Conservation (phyloP, 2,113 vertebrate genomes). For the Balaenoptera acutorostrata region DNA sequence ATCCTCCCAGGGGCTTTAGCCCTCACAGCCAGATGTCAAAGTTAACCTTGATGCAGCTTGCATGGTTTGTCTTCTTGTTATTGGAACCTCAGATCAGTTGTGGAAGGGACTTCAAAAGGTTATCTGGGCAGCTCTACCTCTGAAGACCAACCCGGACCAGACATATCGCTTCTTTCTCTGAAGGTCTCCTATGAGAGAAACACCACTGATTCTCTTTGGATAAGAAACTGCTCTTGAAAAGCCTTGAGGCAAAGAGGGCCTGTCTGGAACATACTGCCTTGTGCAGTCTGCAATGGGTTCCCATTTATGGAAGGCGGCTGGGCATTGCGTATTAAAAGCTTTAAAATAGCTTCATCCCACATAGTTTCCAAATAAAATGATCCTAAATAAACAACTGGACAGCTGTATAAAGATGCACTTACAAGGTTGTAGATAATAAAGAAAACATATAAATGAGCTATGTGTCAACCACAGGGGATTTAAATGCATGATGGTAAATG, state of each 20-base stretch:
- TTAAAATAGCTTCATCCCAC: neutral
- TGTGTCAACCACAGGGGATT: neutral
- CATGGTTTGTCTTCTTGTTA: neutral
- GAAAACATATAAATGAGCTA: neutral
- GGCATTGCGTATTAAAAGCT: neutral
- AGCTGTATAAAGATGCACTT: neutral
- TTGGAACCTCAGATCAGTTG: neutral
- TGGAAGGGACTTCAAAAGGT: neutral
- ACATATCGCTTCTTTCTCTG: neutral
- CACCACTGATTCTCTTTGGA: rapidly evolving
- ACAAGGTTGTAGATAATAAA: neutral
- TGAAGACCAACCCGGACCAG: neutral
- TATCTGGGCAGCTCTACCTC: neutral
- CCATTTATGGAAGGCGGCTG: neutral
- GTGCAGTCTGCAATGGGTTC: neutral
- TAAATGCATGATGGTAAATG: neutral
- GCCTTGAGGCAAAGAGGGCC: neutral
- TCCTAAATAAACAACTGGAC: neutral
- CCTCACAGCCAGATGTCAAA: neutral
- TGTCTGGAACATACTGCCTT: neutral
- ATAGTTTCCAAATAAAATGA: neutral
- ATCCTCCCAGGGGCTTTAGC: neutral
- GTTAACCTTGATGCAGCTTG: neutral
- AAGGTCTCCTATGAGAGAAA: neutral
- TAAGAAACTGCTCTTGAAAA: neutral